Percentiles rank a stretch among this genome's conserved stretches.
These are phyloP conservation scores for Ennomos erosarius DNA, from an alignment of 2,888 invertebrate genomes.

Conservation along the genomic window DNA sequence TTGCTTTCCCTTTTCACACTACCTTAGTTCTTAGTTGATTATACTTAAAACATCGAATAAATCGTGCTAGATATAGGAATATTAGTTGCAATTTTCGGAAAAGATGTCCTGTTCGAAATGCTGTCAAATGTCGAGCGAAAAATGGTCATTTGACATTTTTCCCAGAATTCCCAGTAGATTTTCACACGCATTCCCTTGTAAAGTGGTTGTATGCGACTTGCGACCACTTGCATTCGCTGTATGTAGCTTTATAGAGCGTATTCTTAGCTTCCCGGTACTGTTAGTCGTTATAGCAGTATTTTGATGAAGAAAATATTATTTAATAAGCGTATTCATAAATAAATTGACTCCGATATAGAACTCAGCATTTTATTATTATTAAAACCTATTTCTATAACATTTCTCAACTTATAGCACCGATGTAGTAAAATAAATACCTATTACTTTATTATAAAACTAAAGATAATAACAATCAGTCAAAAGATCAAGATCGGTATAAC, in stretches of 20 bases:
- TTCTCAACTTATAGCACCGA: neutral
- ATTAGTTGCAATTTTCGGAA: too few relatives aligned
- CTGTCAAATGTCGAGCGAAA: too few relatives aligned
- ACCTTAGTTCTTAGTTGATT: too few relatives aligned
- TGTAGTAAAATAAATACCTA: neutral
- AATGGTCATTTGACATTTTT: too few relatives aligned
- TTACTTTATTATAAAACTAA: too few relatives aligned
- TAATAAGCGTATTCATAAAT: conserved; percentile 83
- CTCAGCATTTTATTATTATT: conserved; percentile 57
- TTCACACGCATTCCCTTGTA: conserved; percentile 17
- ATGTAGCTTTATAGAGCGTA: conserved; percentile 64
- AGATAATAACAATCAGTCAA: too few relatives aligned
- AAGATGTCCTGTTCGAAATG: too few relatives aligned
- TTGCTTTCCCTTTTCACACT: too few relatives aligned
- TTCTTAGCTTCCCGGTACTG: conserved; percentile 72
- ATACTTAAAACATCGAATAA: too few relatives aligned
- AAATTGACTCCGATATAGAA: conserved; percentile 82
- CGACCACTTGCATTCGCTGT: conserved; percentile 51
- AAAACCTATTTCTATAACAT: neutral
- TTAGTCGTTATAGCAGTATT: conserved; percentile 83
- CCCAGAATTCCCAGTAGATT: conserved; percentile 6
- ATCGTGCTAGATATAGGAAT: too few relatives aligned
- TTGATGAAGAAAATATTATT: conserved; percentile 84
- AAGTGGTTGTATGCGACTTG: conserved; percentile 10
- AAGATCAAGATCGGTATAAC: too few relatives aligned